Conservation (phyloP, 2,888 invertebrate species). For the Trachelus stipa region DNA sequence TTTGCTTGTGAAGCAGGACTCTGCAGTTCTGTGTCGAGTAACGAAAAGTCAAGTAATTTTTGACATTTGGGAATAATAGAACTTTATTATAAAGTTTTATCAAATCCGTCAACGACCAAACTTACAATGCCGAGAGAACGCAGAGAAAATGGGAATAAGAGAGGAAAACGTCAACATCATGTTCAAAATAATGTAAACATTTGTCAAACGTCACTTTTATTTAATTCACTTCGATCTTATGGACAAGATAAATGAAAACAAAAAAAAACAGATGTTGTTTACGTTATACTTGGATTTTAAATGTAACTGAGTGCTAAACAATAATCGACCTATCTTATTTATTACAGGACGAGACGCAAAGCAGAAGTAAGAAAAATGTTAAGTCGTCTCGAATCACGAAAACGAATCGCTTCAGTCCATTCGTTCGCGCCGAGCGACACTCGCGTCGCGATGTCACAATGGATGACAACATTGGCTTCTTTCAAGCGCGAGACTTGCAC, state of each 20-base stretch:
- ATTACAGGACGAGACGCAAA: not conserved
- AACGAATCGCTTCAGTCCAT: slow-evolving; percentile 5
- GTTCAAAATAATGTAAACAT: not conserved
- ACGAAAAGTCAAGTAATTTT: not conserved
- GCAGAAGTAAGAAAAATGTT: not conserved
- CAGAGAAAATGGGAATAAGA: not conserved
- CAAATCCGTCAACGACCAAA: not conserved
- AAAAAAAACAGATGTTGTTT: not conserved
- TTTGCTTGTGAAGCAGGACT: not conserved
- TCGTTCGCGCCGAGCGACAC: not conserved
- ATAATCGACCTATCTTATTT: not conserved
- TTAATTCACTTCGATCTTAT: not conserved
- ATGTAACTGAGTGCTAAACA: not conserved
- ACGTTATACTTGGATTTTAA: not conserved
- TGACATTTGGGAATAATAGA: not conserved
- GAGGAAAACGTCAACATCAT: not conserved
- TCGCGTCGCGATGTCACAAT: not conserved
- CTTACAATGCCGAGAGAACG: not conserved
- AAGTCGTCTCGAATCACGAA: not conserved
- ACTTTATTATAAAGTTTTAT: not conserved
- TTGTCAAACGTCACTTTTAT: not conserved
- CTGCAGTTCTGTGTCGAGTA: not conserved
- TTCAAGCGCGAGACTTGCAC: not conserved
- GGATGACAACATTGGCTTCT: not conserved
- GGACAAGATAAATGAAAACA: not conserved